Evolutionary conservation across 2,113 vertebrate species (phyloP).

Genomic region (Oreotrochilus melanogaster): DNA sequence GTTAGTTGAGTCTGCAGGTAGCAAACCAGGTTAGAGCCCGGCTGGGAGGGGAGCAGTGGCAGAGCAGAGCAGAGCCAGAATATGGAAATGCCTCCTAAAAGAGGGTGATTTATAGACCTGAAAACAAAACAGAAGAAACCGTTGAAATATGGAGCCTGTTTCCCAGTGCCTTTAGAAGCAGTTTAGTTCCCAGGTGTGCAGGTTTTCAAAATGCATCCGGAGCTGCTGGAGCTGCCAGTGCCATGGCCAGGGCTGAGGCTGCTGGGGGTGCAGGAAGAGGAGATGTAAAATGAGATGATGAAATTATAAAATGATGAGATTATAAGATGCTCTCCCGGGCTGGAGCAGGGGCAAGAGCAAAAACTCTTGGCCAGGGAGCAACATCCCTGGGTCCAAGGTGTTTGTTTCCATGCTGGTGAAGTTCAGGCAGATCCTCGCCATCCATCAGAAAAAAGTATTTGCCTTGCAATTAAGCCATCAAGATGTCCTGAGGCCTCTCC

Average conservation of each 20-base stretch:
- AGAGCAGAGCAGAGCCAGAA: background rate
- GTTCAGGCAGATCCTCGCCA: rapidly evolving
- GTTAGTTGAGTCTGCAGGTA: background rate
- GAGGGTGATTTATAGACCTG: background rate
- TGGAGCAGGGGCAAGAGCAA: background rate
- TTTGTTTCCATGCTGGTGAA: background rate
- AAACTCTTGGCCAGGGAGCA: background rate
- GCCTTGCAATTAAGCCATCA: background rate
- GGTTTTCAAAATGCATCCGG: background rate
- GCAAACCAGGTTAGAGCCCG: slow-evolving; percentile 17
- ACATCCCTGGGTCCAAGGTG: background rate
- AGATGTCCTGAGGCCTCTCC: background rate
- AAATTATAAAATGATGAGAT: too few species aligned
- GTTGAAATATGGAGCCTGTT: background rate
- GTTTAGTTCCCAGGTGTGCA: background rate
- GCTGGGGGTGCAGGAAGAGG: background rate
- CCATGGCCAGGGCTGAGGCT: background rate
- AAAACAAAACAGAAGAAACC: background rate
- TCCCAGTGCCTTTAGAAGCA: background rate
- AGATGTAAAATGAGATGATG: background rate
- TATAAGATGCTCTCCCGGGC: rapidly evolving
- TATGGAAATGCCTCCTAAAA: slow-evolving; percentile 48
- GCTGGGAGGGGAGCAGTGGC: background rate
- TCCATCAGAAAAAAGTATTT: background rate
- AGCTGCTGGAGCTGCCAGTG: background rate